Evolutionary conservation across 2,797 vertebrate species (phyloP).

Genomic region (Poecilia velifera): DNA sequence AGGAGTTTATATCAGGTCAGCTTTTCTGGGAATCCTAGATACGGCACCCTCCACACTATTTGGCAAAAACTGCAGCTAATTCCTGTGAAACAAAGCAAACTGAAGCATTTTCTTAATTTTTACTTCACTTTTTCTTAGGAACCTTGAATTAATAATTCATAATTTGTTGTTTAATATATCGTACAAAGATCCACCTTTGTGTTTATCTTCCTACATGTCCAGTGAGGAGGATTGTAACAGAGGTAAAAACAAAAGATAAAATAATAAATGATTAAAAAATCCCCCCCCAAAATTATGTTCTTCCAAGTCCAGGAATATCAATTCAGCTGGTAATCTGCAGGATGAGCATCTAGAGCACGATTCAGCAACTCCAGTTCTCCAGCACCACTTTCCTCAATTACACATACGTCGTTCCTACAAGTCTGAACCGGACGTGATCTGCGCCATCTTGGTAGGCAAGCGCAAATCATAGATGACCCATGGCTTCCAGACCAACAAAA

Average conservation of each 20-base stretch:
- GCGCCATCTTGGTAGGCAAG: too few species aligned
- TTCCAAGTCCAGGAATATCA: background rate
- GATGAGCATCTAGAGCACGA: background rate
- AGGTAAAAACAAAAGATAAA: too few species aligned
- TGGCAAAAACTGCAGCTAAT: background rate
- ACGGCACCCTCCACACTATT: background rate
- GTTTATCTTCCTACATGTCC: background rate
- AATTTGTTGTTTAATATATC: background rate
- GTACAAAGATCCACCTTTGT: background rate
- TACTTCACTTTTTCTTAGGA: background rate
- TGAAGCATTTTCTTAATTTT: background rate
- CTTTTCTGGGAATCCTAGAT: background rate
- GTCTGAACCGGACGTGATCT: too few species aligned
- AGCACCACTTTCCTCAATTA: too few species aligned
- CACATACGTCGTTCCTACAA: too few species aligned
- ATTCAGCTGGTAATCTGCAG: background rate
- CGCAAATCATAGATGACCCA: too few species aligned
- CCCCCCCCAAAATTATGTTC: background rate
- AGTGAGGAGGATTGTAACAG: background rate
- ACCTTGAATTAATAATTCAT: background rate
- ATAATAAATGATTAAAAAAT: too few species aligned
- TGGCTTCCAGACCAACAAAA: too few species aligned
- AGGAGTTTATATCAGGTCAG: too few species aligned
- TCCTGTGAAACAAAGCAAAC: background rate
- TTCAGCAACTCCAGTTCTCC: too few species aligned